Base-by-base conservation (phyloP, 30 jellyfish, hydroid and myxozoan genomes). In the Chironex yamaguchii region DNA sequence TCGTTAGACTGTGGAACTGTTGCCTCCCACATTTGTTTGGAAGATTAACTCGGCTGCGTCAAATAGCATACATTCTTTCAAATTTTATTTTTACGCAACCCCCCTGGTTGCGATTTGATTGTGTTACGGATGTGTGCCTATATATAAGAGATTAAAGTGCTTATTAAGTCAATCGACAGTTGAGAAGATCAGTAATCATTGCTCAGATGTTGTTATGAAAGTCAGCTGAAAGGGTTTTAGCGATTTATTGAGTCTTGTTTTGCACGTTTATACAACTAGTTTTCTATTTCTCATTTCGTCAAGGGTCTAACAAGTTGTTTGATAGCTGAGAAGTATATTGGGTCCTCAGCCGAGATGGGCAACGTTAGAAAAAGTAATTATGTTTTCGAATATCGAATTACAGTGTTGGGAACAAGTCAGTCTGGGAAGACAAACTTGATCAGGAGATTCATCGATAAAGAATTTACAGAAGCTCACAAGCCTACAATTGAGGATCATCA, bases 401-500 rank as follows among this genome's bases (percentile, higher is more conserved):
- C 99, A 1, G 96, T 94, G 1, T 90, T 94, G 42, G 99, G 99
- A 11, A 92, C 91, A 14, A 85, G 92, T 3, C 35, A 82, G 21
- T 97, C 89, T 36, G 99, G 99, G 6, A 94, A 94, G 67, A 70
- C 96, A 0, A 64, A 96, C 3, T 68, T 94, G 42, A 94, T 94
- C 24, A 81, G 85, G 4, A 94, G 93, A 78, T 81, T 94, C 52
- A 85, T 80, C 12, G 93, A 80, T 42, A 83, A 94, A 29, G 88
- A 79, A 32, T 94, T 94, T 50, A 28, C 50, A 2, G 92, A 79
- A 23, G 65, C 53, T 17, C 91, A 94, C 78, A 79, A 20, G 20
- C 96, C 99, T 24, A 94, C 99, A 21, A 92, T 81, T 34, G 92
- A 81, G 53, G 97, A 94, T 75, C 99, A 94, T 58, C 63, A 80